Evolutionary conservation across 1,140 invertebrate species (phyloP).

Genomic region (Tribolium castaneum): DNA sequence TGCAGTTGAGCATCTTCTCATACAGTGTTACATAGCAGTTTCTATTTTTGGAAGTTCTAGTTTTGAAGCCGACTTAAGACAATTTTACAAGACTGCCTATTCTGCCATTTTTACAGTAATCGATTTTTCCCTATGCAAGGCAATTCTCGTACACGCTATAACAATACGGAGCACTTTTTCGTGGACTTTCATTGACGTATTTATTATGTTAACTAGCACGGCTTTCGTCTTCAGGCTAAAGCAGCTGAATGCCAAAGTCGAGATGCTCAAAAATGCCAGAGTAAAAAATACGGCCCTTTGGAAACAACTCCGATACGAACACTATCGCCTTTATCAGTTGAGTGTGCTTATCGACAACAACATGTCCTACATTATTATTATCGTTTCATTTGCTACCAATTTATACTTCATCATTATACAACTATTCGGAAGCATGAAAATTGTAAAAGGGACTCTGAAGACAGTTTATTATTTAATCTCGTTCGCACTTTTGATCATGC

Average conservation of each 20-base stretch:
- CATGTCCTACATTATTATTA: not conserved
- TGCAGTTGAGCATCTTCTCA: conserved; percentile 9
- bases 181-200: conserved; percentile 21
- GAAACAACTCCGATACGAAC: not conserved
- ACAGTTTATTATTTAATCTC: not conserved
- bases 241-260: not conserved
- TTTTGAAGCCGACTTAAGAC: not conserved
- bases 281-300: not conserved
- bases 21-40: not conserved
- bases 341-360: not conserved
- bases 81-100: not conserved
- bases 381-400: conserved; percentile 8
- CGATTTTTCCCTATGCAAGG: not conserved
- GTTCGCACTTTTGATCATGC: not conserved
- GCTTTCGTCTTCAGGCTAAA: not conserved
- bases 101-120: not conserved
- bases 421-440: not conserved
- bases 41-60: not conserved
- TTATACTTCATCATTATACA: conserved; percentile 18
- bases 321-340: conserved; percentile 1
- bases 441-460: not conserved
- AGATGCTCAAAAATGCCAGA: not conserved
- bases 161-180: not conserved
- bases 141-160: not conserved
- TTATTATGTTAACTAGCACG: conserved; percentile 15